These are phyloP conservation scores for Aculops lycopersici DNA, from an alignment of 1,140 invertebrate genomes.

Conservation along the genomic window DNA sequence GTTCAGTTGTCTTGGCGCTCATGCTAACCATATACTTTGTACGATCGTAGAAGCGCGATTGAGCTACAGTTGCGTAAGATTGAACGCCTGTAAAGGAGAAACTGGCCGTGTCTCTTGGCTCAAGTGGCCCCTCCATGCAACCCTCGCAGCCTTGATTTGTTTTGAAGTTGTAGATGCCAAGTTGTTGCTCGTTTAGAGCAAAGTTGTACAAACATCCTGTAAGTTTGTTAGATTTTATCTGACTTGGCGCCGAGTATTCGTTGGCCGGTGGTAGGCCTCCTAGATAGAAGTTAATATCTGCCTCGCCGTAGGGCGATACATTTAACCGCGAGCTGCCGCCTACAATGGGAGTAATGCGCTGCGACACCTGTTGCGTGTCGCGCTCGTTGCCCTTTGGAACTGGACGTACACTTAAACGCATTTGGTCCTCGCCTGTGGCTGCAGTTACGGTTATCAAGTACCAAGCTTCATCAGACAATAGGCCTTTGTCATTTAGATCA, in stretches of 20 bases:
- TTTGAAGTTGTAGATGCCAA: constrained; percentile 64
- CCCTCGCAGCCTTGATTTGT: constrained; percentile 24
- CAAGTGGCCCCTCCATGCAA: constrained; percentile 29
- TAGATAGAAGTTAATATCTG: constrained; percentile 11
- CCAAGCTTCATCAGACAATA: constrained; percentile 29
- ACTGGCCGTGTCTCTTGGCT: constrained; percentile 1
- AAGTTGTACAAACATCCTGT: constrained; percentile 41
- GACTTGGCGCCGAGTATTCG: constrained; percentile 13
- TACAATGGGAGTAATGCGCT: background rate
- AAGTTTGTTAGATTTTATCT: constrained; percentile 16
- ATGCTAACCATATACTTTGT: constrained; percentile 39
- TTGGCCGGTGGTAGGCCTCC: constrained; percentile 11
- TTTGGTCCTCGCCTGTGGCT: background rate
- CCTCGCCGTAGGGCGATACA: background rate
- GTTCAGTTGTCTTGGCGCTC: constrained; percentile 49
- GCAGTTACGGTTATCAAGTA: constrained; percentile 28
- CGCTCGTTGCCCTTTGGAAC: background rate
- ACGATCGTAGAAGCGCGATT: constrained; percentile 28
- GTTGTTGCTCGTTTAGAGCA: constrained; percentile 31
- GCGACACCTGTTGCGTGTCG: background rate
- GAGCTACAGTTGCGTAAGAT: constrained; percentile 19
- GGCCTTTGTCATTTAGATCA: constrained; percentile 21
- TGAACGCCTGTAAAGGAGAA: constrained; percentile 20
- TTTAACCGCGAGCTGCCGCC: background rate
- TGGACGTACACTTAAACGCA: background rate